Evolutionary conservation across 2,113 vertebrate species (phyloP).

Genomic region (Antechinus stuartii): DNA sequence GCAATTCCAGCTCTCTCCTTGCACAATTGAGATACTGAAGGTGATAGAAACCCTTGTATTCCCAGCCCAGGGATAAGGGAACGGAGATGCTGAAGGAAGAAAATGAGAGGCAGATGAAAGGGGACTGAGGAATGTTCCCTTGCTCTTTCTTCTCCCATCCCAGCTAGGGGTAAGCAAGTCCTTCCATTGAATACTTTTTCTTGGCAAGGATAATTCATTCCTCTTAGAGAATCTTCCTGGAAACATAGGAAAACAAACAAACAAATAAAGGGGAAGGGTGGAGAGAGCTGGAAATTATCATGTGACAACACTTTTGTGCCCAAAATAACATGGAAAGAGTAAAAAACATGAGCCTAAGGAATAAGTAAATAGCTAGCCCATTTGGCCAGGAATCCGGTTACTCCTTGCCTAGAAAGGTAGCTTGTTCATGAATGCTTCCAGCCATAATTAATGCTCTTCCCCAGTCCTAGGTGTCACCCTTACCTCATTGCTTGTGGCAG

Average conservation of each 20-base stretch:
- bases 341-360: not conserved
- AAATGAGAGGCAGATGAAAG: not conserved
- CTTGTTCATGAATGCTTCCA: not conserved
- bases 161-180: not conserved
- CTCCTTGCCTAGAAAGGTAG: not conserved
- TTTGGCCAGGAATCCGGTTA: not conserved
- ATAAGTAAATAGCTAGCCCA: not conserved
- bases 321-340: not conserved
- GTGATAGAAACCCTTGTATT: not conserved
- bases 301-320: not conserved
- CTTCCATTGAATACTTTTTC: not conserved
- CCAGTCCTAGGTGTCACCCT: not conserved
- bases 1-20: not conserved
- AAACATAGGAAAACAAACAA: not conserved
- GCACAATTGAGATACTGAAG: not conserved
- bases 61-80: not conserved
- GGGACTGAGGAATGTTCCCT: not conserved
- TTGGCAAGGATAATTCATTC: not conserved
- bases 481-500: not conserved
- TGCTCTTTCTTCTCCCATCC: not conserved
- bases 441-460: not conserved
- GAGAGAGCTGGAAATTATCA: not conserved
- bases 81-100: not conserved
- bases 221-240: slow-evolving; percentile 6
- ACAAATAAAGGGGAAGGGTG: not conserved